Evolutionary conservation across 1,140 invertebrate genomes (phyloP).

Genomic region (Lepidurus couesii): DNA sequence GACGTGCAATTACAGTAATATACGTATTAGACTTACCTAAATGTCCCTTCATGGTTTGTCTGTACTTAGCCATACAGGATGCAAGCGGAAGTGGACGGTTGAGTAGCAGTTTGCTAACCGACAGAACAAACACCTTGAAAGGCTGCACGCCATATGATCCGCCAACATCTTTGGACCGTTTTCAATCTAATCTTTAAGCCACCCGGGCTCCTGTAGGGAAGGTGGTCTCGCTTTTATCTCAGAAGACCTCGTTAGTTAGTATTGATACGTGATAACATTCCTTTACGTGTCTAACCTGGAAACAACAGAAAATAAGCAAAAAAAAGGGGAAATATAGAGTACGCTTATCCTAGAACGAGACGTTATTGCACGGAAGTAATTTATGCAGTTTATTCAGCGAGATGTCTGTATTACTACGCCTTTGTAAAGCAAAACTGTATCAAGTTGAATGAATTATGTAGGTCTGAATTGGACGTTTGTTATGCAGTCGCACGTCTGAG

Average conservation of each 20-base stretch:
- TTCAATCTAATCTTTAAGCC: neutral
- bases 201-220: neutral
- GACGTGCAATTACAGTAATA: neutral
- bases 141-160: slow-evolving; percentile 7
- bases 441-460: no score
- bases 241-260: neutral
- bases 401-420: no score
- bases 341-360: no score
- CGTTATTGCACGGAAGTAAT: no score
- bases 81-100: neutral
- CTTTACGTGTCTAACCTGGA: neutral
- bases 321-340: neutral
- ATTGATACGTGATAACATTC: neutral
- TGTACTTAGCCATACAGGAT: neutral
- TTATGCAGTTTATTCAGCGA: no score
- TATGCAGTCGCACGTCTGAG: no score
- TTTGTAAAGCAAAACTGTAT: no score
- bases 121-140: slow-evolving; percentile 14
- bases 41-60: neutral
- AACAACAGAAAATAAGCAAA: neutral
- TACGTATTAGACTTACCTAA: neutral
- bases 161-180: neutral
- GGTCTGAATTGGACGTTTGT: no score
- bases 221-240: neutral
- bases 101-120: neutral